Conservation (phyloP, 2,888 invertebrate genomes). For the Cosmia pyralina region DNA sequence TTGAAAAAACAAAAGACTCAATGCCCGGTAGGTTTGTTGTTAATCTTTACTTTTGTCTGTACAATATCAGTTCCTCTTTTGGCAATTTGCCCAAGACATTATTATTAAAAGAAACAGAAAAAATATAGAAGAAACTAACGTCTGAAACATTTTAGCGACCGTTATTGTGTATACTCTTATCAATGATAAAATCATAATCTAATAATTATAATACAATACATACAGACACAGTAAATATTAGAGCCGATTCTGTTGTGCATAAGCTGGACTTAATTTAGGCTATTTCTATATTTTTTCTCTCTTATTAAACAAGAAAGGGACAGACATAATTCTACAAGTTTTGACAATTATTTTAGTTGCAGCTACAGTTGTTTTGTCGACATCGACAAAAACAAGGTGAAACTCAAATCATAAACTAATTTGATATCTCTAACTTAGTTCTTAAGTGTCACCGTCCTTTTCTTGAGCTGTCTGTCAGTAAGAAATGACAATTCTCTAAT, state of each 20-base stretch:
- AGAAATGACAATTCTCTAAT: neutral
- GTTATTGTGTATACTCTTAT: neutral
- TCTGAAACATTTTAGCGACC: neutral
- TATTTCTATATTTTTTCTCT: neutral
- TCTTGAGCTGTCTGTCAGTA: neutral
- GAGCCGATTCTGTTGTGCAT: neutral
- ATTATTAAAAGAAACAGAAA: neutral
- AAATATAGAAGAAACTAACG: neutral
- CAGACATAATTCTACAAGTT: neutral
- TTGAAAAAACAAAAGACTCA: neutral
- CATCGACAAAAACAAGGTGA: neutral
- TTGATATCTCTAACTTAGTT: neutral
- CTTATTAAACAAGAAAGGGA: too few relatives aligned
- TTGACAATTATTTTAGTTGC: too few relatives aligned
- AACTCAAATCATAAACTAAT: neutral
- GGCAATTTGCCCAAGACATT: neutral
- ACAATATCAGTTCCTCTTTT: too few relatives aligned
- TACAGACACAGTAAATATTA: neutral
- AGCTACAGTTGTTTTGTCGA: too few relatives aligned
- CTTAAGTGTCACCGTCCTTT: neutral
- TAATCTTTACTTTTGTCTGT: slow-evolving; percentile 23
- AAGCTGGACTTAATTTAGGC: neutral
- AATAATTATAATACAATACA: too few relatives aligned
- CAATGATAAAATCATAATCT: neutral
- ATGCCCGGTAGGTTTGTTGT: slow-evolving; percentile 33